A percentile compares a stretch with the other conserved stretches of the same genome.
Conservation (phyloP, 2,797 vertebrate species). For the Semotilus atromaculatus region DNA sequence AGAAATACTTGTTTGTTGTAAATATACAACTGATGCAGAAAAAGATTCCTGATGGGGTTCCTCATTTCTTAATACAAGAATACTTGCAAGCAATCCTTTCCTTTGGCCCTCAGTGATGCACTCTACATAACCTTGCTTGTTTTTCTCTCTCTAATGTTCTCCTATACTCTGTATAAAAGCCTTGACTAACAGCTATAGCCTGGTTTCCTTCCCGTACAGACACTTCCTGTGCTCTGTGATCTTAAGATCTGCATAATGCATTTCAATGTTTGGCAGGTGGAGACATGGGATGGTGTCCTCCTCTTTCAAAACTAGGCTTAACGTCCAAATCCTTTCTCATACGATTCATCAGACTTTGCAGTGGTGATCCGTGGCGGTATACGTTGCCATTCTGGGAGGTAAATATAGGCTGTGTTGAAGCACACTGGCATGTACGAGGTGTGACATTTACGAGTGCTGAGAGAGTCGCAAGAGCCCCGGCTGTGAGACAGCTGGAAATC, state of each 20-base stretch:
- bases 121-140: slow-evolving; percentile 1
- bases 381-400: slow-evolving; percentile 45
- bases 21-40: background rate
- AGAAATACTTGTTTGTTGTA: background rate
- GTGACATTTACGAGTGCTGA: slow-evolving; percentile 62
- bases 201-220: background rate
- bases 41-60: background rate
- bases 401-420: slow-evolving; percentile 56
- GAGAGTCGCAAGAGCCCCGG: slow-evolving; percentile 40
- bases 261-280: slow-evolving; percentile 35
- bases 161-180: background rate
- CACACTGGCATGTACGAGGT: slow-evolving; percentile 48
- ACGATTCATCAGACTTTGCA: slow-evolving; percentile 29
- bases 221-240: slow-evolving; percentile 3
- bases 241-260: slow-evolving; percentile 44
- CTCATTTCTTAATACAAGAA: background rate
- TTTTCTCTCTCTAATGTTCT: slow-evolving; percentile 3
- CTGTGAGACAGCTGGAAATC: slow-evolving; percentile 53
- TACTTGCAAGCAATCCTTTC: background rate
- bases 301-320: slow-evolving; percentile 34
- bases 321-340: slow-evolving; percentile 36
- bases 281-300: slow-evolving; percentile 25
- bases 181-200: slow-evolving; percentile 13
- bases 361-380: slow-evolving; percentile 35
- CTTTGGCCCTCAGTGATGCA: background rate